A percentile compares a stretch with the other conserved stretches of the same genome.
Conservation (phyloP, 2,113 vertebrate species). For the Rhynchomys soricoides region DNA sequence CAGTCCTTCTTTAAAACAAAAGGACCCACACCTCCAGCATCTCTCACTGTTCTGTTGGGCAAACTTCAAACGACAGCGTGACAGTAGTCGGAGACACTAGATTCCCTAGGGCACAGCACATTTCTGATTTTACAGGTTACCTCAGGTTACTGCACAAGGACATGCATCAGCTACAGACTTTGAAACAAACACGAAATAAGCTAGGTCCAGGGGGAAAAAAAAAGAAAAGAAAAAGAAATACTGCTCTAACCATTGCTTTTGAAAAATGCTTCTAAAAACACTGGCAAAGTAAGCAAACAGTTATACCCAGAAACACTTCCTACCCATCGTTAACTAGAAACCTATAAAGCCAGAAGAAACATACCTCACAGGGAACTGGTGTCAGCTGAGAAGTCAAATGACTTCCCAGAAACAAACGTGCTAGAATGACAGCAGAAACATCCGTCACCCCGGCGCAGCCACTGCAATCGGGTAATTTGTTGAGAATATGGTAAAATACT, state of each 20-base stretch:
- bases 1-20: not conserved
- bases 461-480: not conserved
- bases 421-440: not conserved
- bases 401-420: not conserved
- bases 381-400: not conserved
- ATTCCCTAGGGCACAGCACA: not conserved
- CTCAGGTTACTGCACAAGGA: not conserved
- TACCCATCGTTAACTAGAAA: not conserved
- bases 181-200: not conserved
- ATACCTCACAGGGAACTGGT: not conserved
- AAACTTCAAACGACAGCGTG: not conserved
- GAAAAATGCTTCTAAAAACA: slow-evolving; percentile 1
- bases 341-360: not conserved
- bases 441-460: not conserved
- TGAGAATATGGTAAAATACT: not conserved
- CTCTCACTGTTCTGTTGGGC: not conserved
- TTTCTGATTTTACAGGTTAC: slow-evolving; percentile 49
- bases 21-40: not conserved
- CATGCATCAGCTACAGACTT: not conserved
- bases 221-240: too few species aligned
- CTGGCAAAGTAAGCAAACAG: not conserved
- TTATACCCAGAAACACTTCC: not conserved
- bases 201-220: too few species aligned
- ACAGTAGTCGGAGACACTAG: not conserved
- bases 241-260: not conserved